Evolutionary conservation across 2,888 invertebrate genomes (phyloP).

Genomic region (Syrphus vitripennis): DNA sequence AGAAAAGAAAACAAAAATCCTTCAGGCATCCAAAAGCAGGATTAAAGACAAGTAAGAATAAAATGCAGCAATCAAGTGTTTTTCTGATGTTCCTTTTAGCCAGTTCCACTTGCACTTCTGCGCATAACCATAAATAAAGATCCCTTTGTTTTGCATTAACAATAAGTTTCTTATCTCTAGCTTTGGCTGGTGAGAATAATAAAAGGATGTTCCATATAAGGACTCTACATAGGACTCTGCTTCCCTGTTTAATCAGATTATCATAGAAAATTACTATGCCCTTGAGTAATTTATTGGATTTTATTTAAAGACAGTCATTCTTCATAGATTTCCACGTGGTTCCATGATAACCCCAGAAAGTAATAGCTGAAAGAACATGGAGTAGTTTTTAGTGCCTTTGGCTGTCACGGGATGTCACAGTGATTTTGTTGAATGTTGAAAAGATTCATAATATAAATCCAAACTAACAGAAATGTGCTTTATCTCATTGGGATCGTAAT

Average conservation of each 20-base stretch:
- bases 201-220: not conserved
- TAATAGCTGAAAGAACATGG: constrained; percentile 1
- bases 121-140: not conserved
- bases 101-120: constrained; percentile 26
- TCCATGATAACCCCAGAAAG: constrained; percentile 11
- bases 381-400: constrained; percentile 9
- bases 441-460: constrained; percentile 2
- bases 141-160: constrained; percentile 9
- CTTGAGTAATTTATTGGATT: constrained; percentile 19
- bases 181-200: not conserved
- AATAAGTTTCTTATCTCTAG: constrained; percentile 17
- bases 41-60: constrained; percentile 25
- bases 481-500: constrained; percentile 37
- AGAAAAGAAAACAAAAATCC: not conserved
- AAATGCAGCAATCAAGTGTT: constrained; percentile 56
- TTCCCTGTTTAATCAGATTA: constrained; percentile 42
- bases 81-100: not conserved
- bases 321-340: constrained; percentile 20
- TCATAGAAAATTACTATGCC: not conserved
- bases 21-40: constrained; percentile 3
- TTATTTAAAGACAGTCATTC: not conserved
- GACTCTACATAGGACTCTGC: too few species aligned
- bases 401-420: not conserved
- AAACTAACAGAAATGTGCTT: constrained; percentile 35
- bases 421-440: not conserved